Percentiles rank a stretch among this genome's conserved stretches.
phyloP scores from a whole-genome alignment of 2,113 vertebrate genomes.

The Laticauda colubrina region DNA sequence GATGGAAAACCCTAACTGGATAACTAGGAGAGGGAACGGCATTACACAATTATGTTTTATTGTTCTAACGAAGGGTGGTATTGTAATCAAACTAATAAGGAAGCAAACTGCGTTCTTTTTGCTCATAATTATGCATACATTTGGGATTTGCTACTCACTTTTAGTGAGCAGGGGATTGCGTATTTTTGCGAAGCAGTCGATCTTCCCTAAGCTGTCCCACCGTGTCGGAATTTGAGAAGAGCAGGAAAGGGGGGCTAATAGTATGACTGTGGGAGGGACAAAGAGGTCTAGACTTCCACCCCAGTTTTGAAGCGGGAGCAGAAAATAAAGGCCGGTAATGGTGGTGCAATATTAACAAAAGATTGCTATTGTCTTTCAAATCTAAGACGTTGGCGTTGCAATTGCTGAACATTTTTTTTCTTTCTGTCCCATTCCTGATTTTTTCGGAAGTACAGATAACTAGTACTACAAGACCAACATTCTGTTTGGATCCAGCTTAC shows the following conservation, averaged over 20 bases:
- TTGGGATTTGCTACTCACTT: background rate
- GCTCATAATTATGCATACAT: background rate
- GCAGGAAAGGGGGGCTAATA: background rate
- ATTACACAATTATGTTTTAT: background rate
- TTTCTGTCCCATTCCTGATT: background rate
- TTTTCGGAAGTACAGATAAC: background rate
- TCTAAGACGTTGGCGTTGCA: slow-evolving; percentile 10
- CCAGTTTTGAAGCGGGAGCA: background rate
- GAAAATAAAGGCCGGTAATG: background rate
- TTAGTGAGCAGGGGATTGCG: background rate
- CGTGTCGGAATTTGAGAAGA: slow-evolving; percentile 6
- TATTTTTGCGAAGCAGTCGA: background rate
- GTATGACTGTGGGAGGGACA: too few species aligned
- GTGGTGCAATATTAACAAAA: slow-evolving; percentile 42
- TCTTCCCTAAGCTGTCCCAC: background rate
- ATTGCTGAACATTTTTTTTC: background rate
- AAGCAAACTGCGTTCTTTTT: background rate
- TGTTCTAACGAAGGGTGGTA: background rate
- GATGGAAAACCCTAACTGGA: background rate
- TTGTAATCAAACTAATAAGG: background rate
- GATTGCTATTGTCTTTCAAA: background rate
- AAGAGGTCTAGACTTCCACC: background rate
- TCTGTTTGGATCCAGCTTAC: background rate
- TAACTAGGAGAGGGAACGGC: background rate
- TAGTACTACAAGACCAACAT: background rate